Conservation (phyloP, 1,140 invertebrate genomes). For the Saxidomus purpurata region DNA sequence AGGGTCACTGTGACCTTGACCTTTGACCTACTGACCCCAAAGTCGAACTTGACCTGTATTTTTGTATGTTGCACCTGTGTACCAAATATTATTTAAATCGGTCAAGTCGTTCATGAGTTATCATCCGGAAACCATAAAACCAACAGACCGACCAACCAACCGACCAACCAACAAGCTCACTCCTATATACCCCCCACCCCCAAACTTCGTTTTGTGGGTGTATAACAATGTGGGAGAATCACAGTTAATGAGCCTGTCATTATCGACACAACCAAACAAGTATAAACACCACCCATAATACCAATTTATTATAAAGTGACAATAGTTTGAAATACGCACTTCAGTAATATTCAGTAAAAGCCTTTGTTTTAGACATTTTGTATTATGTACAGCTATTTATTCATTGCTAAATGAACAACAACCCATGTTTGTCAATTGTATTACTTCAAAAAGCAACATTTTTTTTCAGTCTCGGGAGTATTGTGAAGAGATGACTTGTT, state of each 20-base stretch:
- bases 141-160: not conserved
- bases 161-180: not conserved
- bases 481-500: conserved; percentile 6
- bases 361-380: conserved; percentile 11
- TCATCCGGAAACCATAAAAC: not conserved
- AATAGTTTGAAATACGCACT: too few relatives aligned
- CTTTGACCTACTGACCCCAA: too few relatives aligned
- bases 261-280: not conserved
- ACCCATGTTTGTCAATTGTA: conserved; percentile 9
- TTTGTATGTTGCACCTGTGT: not conserved
- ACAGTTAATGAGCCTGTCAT: too few relatives aligned
- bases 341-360: not conserved
- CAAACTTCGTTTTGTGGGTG: conserved; percentile 1
- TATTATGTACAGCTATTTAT: conserved; percentile 13
- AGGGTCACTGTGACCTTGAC: too few relatives aligned
- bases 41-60: not conserved
- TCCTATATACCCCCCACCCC: not conserved
- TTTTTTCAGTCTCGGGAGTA: conserved; percentile 3
- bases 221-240: not conserved
- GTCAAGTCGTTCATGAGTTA: not conserved
- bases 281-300: not conserved
- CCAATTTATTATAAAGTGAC: too few relatives aligned
- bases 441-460: conserved; percentile 8
- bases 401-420: conserved; percentile 4
- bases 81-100: not conserved